Evolutionary conservation across 1,140 invertebrate genomes (phyloP).

Genomic region (Parapsyche elsis): DNA sequence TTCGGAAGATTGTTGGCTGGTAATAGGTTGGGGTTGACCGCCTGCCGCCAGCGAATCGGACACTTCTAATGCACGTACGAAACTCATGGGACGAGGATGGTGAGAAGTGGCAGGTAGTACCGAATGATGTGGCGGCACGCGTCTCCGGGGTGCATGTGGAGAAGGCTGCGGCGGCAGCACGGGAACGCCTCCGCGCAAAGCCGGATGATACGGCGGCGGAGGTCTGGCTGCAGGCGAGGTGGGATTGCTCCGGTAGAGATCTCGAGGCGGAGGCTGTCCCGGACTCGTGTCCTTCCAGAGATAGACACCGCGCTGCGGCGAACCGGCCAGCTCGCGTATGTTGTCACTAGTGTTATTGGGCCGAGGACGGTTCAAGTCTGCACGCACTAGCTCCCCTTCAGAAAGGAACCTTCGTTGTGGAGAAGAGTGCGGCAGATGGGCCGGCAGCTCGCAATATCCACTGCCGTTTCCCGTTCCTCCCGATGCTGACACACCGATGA

Average conservation of each 20-base stretch:
- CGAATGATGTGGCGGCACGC: conserved; percentile 63
- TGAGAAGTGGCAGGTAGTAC: conserved; percentile 15
- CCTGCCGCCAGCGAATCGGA: conserved; percentile 80
- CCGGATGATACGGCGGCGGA: conserved; percentile 61
- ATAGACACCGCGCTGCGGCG: conserved; percentile 84
- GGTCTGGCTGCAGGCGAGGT: conserved; percentile 58
- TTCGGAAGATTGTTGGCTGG: conserved; percentile 78
- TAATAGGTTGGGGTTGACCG: conserved; percentile 58
- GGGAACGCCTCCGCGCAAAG: conserved; percentile 72
- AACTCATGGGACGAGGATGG: conserved; percentile 83
- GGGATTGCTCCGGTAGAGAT: conserved; percentile 61
- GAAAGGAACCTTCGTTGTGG: conserved; percentile 87
- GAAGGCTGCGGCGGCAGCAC: conserved; percentile 75
- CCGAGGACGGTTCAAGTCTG: conserved; percentile 68
- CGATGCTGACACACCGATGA: conserved; percentile 76
- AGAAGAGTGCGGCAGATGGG: conserved; percentile 67
- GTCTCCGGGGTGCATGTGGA: conserved; percentile 74
- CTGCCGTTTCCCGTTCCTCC: conserved; percentile 58
- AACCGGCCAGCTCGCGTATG: conserved; percentile 83
- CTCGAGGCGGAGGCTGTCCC: conserved; percentile 77
- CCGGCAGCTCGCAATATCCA: conserved; percentile 41
- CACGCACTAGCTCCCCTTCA: conserved; percentile 85
- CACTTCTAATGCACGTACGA: conserved; percentile 91
- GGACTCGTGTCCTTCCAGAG: conserved; percentile 84
- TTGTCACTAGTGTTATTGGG: conserved; percentile 75